Conservation (phyloP, 1,140 invertebrate species). For the Trichomalopsis sarcophagae region DNA sequence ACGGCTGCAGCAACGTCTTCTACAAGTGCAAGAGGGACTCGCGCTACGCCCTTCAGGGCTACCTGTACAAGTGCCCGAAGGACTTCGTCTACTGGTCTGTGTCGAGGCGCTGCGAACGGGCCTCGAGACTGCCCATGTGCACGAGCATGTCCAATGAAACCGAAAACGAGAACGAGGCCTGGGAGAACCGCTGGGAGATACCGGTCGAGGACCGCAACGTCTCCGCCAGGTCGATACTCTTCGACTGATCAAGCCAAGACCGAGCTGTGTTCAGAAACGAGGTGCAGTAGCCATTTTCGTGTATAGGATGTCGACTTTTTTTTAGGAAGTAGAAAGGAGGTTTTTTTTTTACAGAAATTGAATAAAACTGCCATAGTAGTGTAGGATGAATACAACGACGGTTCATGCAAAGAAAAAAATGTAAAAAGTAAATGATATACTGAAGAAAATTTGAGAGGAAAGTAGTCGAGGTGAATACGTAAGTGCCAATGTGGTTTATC, state of each 20-base stretch:
- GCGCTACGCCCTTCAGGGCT: slow-evolving; percentile 78
- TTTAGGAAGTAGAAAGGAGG: too few species aligned
- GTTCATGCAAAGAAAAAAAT: not conserved
- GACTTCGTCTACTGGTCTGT: slow-evolving; percentile 85
- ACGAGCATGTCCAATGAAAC: slow-evolving; percentile 55
- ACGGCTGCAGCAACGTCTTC: slow-evolving; percentile 82
- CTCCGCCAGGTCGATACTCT: slow-evolving; percentile 59
- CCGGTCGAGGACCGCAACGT: slow-evolving; percentile 67
- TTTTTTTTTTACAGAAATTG: not conserved
- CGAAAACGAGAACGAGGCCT: slow-evolving; percentile 59
- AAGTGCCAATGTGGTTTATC: slow-evolving; percentile 20
- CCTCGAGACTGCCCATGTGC: slow-evolving; percentile 78
- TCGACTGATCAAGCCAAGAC: not conserved
- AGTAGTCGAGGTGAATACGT: not conserved
- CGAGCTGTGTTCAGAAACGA: not conserved
- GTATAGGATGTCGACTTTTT: not conserved
- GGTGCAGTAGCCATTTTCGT: not conserved
- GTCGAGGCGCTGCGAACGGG: slow-evolving; percentile 84
- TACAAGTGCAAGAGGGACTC: slow-evolving; percentile 81
- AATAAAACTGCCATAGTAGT: slow-evolving; percentile 4
- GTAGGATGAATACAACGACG: not conserved
- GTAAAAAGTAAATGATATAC: not conserved
- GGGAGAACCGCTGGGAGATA: slow-evolving; percentile 65
- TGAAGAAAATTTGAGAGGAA: not conserved
- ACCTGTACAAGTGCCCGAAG: slow-evolving; percentile 85